phyloP scores from a whole-genome alignment of 1,140 invertebrate species.

The Bombus pascuorum region DNA sequence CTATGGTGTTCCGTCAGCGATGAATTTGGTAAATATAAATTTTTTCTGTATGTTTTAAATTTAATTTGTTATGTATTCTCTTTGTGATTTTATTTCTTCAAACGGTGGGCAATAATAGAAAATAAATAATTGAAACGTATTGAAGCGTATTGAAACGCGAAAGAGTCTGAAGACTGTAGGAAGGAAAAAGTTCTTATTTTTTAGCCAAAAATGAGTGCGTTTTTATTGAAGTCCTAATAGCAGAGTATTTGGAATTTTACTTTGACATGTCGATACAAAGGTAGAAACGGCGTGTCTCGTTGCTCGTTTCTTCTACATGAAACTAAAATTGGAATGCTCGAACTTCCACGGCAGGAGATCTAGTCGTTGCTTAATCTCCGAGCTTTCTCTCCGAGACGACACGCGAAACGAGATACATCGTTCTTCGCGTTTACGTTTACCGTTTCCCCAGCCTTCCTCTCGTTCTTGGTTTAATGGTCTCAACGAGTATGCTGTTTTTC shows the following conservation, averaged over 20 bases:
- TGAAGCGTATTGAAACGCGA: neutral
- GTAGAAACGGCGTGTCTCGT: conserved; percentile 6
- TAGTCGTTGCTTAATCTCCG: conserved; percentile 35
- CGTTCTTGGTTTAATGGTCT: conserved; percentile 26
- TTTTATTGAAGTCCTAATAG: neutral
- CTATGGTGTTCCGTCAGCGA: conserved; percentile 36
- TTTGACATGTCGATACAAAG: conserved; percentile 7
- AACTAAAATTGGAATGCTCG: conserved; percentile 3
- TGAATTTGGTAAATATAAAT: conserved; percentile 40
- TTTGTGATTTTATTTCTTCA: too few species aligned
- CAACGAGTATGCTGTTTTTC: conserved; percentile 19
- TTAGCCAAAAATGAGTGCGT: neutral
- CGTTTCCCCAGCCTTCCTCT: neutral
- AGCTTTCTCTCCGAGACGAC: conserved; percentile 32
- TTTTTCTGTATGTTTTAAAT: neutral
- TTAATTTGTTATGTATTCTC: neutral
- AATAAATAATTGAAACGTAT: too few species aligned
- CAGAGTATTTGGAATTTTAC: neutral
- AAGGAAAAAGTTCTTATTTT: neutral
- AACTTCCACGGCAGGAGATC: neutral
- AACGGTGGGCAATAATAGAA: too few species aligned
- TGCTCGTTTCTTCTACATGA: neutral
- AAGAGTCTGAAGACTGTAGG: too few species aligned
- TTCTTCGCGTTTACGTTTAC: conserved; percentile 27
- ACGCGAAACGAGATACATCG: conserved; percentile 46